phyloP scores from a whole-genome alignment of 1,140 invertebrate genomes.

The Aphidius ervi region DNA sequence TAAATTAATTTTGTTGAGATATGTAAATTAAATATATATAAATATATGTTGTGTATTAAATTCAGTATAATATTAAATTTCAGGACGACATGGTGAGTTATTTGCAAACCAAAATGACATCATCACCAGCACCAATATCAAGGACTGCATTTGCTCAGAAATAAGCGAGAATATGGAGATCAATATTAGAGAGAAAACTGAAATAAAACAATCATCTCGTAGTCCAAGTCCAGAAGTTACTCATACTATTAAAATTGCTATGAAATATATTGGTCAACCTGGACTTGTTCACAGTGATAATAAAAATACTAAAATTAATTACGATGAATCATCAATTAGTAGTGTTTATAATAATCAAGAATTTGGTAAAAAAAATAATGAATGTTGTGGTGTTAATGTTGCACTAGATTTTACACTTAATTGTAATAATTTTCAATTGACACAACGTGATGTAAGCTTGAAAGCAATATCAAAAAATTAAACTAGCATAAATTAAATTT shows the following conservation, averaged over 20 bases:
- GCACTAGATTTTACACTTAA: conserved; percentile 44
- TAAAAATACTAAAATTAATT: conserved; percentile 10
- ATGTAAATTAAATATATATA: conserved; percentile 1
- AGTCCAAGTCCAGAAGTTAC: conserved; percentile 43
- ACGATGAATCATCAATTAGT: not conserved
- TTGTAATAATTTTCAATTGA: conserved; percentile 41
- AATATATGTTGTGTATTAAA: not conserved
- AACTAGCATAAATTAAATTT: not conserved
- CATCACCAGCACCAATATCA: conserved; percentile 4
- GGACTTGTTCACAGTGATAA: conserved; percentile 2
- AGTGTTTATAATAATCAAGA: conserved; percentile 5
- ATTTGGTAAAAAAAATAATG: conserved; percentile 12
- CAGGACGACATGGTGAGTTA: conserved; percentile 9
- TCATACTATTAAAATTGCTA: conserved; percentile 43
- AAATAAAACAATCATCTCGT: conserved; percentile 30
- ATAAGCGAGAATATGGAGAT: conserved; percentile 36
- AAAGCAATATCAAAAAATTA: conserved; percentile 22
- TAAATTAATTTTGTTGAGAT: not conserved
- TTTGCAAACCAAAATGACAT: not conserved
- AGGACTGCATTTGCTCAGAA: conserved; percentile 38
- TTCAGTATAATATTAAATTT: conserved; percentile 5
- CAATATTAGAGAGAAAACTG: conserved; percentile 33
- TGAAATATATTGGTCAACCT: conserved; percentile 37
- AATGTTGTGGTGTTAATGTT: conserved; percentile 32
- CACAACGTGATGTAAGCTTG: conserved; percentile 33